Conservation (phyloP, 2,888 invertebrate genomes). For the Pollenia griseotomentosa region DNA sequence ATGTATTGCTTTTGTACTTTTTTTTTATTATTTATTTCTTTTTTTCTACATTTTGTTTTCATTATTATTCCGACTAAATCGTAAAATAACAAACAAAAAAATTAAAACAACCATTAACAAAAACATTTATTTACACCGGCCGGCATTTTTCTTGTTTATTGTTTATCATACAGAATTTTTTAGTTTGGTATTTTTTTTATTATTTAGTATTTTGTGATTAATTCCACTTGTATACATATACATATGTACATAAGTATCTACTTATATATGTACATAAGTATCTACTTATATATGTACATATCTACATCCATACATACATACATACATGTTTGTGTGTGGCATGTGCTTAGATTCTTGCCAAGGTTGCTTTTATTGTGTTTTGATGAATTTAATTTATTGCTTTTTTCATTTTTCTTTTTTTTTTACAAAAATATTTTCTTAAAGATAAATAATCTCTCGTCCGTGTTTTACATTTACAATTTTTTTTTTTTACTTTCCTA, state of each 20-base stretch:
- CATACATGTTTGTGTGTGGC: background rate
- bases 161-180: slow-evolving; percentile 47
- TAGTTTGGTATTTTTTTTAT: slow-evolving; percentile 19
- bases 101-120: slow-evolving; percentile 28
- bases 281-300: no score
- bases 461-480: slow-evolving; percentile 30
- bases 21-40: background rate
- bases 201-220: slow-evolving; percentile 45
- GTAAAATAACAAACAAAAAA: slow-evolving; percentile 31
- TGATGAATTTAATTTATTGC: slow-evolving; percentile 31
- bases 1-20: background rate
- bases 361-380: slow-evolving; percentile 60
- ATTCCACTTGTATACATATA: slow-evolving; percentile 38
- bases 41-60: slow-evolving; percentile 25
- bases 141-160: slow-evolving; percentile 66
- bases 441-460: slow-evolving; percentile 40
- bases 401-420: slow-evolving; percentile 38
- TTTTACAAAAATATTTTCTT: slow-evolving; percentile 33
- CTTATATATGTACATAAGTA: background rate
- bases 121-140: slow-evolving; percentile 59
- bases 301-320: background rate
- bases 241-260: background rate
- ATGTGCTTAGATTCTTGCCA: slow-evolving; percentile 33
- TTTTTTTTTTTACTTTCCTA: slow-evolving; percentile 4
- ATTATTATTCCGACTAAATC: slow-evolving; percentile 45